These are phyloP conservation scores for Nanorana parkeri DNA, from an alignment of 2,113 vertebrate species.

Conservation along the genomic window DNA sequence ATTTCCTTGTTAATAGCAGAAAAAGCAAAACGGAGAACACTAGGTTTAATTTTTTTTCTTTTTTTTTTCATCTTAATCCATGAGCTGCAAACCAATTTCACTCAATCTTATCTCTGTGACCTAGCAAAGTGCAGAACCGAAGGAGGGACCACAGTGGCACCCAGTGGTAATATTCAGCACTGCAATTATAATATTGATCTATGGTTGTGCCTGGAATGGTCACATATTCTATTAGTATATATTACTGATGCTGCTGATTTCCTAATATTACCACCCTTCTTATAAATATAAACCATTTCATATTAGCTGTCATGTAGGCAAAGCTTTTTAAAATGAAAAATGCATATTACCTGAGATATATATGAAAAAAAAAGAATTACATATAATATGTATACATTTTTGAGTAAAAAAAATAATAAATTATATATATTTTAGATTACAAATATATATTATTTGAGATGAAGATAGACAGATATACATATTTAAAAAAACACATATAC, in stretches of 20 bases:
- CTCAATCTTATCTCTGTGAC: conserved; percentile 40
- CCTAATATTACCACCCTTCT: not conserved
- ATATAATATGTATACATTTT: too few relatives aligned
- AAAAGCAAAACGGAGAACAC: conserved; percentile 29
- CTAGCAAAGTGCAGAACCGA: conserved; percentile 18
- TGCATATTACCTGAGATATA: too few relatives aligned
- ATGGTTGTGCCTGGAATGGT: not conserved
- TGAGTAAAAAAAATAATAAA: too few relatives aligned
- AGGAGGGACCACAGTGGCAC: conserved; percentile 43
- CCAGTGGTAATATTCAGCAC: conserved; percentile 10
- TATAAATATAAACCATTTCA: not conserved
- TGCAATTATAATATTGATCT: not conserved
- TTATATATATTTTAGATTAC: too few relatives aligned
- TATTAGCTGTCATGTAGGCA: not conserved
- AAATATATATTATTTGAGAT: too few relatives aligned
- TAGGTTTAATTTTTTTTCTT: conserved; percentile 51
- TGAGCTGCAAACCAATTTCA: conserved; percentile 44
- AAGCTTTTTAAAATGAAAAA: too few relatives aligned
- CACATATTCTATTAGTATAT: not conserved
- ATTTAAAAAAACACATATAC: not conserved
- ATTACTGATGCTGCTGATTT: not conserved
- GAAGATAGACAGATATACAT: too few relatives aligned
- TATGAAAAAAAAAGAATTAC: too few relatives aligned
- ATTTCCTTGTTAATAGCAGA: conserved; percentile 29
- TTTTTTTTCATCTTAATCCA: conserved; percentile 48